A percentile compares a stretch with the other conserved stretches of the same genome.
Evolutionary conservation across 2,888 invertebrate species (phyloP).

Genomic region (Sisyra terminalis): DNA sequence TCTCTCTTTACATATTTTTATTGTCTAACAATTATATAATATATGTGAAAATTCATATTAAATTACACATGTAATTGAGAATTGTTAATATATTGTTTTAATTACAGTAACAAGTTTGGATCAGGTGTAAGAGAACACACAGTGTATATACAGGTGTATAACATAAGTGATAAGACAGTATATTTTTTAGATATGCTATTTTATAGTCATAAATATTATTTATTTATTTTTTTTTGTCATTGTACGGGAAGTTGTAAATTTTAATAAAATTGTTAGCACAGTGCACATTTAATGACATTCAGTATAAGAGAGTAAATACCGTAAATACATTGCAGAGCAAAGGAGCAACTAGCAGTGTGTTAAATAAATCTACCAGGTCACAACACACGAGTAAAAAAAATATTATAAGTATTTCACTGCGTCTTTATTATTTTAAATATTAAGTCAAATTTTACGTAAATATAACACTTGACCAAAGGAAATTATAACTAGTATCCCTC

Average conservation of each 20-base stretch:
- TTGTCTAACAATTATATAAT: neutral
- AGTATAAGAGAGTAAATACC: constrained; percentile 5
- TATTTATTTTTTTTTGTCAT: constrained; percentile 1
- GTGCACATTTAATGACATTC: constrained; percentile 9
- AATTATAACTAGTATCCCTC: too few species aligned
- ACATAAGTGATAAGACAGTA: constrained; percentile 1
- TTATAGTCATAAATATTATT: neutral
- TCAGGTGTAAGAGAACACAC: neutral
- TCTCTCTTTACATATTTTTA: neutral
- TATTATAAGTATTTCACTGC: neutral
- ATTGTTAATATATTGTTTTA: neutral
- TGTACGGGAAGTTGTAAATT: neutral
- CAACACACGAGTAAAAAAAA: constrained; percentile 23
- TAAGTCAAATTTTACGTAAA: too few species aligned
- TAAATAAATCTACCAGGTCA: constrained; percentile 15
- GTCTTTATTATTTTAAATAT: too few species aligned
- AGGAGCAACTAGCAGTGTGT: constrained; percentile 6
- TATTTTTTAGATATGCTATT: neutral
- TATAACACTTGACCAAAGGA: too few species aligned
- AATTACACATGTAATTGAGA: constrained; percentile 1
- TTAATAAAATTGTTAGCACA: constrained; percentile 6
- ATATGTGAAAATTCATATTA: neutral
- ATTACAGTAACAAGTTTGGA: too few species aligned
- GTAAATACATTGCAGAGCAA: constrained; percentile 6
- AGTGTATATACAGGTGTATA: constrained; percentile 4